A percentile compares a stretch with the other conserved stretches of the same genome.
phyloP scores from a whole-genome alignment of 2,797 vertebrate genomes.

The Merluccius polli region DNA sequence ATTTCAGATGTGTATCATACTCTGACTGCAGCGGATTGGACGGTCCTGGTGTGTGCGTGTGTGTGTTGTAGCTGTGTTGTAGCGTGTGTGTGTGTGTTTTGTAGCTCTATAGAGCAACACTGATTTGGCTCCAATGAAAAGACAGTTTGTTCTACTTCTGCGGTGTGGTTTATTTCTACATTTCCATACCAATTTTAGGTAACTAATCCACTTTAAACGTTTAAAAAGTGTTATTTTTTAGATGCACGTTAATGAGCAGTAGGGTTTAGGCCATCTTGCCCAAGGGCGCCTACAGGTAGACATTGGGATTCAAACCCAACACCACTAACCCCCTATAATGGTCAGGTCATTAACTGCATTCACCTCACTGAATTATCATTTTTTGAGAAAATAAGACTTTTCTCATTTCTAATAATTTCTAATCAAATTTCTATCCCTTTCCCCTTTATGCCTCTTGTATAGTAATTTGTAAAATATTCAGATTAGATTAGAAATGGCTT shows the following conservation, averaged over 20 bases:
- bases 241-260: too few species aligned
- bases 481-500: neutral
- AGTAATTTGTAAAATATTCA: neutral
- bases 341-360: neutral
- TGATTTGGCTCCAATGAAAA: neutral
- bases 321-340: too few species aligned
- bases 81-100: too few species aligned
- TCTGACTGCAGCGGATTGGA: neutral
- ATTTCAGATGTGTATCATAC: neutral
- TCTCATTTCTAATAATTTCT: too few species aligned
- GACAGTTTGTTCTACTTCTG: neutral
- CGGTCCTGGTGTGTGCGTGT: neutral
- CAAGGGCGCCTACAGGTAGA: too few species aligned
- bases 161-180: neutral
- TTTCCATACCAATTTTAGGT: too few species aligned
- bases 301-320: neutral
- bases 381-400: too few species aligned
- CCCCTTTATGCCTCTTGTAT: neutral
- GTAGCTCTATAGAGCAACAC: neutral
- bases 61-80: neutral
- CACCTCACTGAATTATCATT: too few species aligned
- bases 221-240: too few species aligned
- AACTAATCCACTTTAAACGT: too few species aligned
- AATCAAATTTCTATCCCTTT: neutral
- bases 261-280: too few species aligned